Conservation (phyloP, 1,140 invertebrate genomes). For the Linepithema humile region DNA sequence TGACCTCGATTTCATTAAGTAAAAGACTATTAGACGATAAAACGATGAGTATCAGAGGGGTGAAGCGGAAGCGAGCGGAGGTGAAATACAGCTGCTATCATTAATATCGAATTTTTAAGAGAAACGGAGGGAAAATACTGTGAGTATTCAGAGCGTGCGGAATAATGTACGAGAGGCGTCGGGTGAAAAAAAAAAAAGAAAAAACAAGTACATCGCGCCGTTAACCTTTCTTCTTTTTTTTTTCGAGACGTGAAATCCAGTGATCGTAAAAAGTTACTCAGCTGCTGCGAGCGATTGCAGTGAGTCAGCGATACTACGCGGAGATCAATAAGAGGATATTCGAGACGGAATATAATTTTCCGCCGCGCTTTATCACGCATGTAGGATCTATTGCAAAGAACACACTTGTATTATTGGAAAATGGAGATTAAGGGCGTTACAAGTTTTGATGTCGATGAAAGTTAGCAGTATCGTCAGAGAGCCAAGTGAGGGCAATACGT, state of each 20-base stretch:
- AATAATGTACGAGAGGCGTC: too few species aligned
- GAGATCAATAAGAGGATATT: slow-evolving; percentile 30
- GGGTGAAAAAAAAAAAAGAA: too few species aligned
- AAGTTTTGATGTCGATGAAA: not conserved
- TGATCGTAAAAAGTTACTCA: slow-evolving; percentile 14
- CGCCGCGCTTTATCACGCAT: slow-evolving; percentile 7
- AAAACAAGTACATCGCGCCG: too few species aligned
- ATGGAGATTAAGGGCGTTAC: not conserved
- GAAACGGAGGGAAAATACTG: not conserved
- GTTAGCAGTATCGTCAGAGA: too few species aligned
- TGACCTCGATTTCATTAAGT: slow-evolving; percentile 35
- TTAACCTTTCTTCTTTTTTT: too few species aligned
- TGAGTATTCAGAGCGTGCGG: too few species aligned
- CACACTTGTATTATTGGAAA: slow-evolving; percentile 21
- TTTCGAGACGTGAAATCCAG: not conserved
- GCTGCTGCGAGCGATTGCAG: not conserved
- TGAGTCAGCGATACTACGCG: slow-evolving; percentile 1
- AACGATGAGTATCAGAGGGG: not conserved
- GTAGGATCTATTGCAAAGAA: slow-evolving; percentile 8
- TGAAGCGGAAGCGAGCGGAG: not conserved
- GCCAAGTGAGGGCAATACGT: too few species aligned
- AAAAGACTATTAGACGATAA: slow-evolving; percentile 10
- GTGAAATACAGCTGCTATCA: not conserved
- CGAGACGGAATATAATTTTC: slow-evolving; percentile 41
- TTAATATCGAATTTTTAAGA: slow-evolving; percentile 20